These are phyloP conservation scores for Bostrychus sinensis DNA, from an alignment of 2,113 vertebrate species.

Conservation along the genomic window DNA sequence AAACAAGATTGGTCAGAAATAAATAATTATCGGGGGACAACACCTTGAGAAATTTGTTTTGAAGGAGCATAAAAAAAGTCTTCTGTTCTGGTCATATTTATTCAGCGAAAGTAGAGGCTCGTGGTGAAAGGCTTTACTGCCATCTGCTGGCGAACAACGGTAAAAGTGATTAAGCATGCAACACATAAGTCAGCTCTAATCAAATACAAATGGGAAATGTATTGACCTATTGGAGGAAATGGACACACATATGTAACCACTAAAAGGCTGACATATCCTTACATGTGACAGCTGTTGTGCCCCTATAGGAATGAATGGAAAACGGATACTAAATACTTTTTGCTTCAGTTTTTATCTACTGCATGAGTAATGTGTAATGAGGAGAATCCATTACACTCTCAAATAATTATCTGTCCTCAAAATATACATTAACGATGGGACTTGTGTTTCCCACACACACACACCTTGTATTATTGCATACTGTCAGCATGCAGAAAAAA, in stretches of 20 bases:
- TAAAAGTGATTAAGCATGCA: conserved; percentile 37
- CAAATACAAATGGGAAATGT: conserved; percentile 50
- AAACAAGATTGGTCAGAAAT: not conserved
- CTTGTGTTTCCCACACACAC: conserved; percentile 10
- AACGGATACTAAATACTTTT: not conserved
- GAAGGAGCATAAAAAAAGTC: conserved; percentile 14
- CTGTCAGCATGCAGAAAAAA: conserved; percentile 45
- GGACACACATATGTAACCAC: conserved; percentile 5
- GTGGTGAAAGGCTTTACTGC: conserved; percentile 68
- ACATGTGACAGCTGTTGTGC: not conserved
- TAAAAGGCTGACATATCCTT: not conserved
- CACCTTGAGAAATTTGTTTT: conserved; percentile 23
- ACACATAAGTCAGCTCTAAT: conserved; percentile 36
- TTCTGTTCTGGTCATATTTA: conserved; percentile 17
- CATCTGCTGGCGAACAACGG: conserved; percentile 61
- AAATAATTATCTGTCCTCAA: conserved; percentile 29
- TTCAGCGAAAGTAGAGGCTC: not conserved
- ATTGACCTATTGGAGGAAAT: conserved; percentile 45
- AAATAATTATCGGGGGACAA: conserved; percentile 6
- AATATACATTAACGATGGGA: conserved; percentile 21
- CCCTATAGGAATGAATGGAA: not conserved
- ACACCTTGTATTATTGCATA: conserved; percentile 37
- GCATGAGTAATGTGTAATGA: conserved; percentile 5
- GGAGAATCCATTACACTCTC: conserved; percentile 4
- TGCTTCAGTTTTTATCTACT: not conserved